Conservation (phyloP, 2,113 vertebrate genomes). For the Microcebus tavaratra region DNA sequence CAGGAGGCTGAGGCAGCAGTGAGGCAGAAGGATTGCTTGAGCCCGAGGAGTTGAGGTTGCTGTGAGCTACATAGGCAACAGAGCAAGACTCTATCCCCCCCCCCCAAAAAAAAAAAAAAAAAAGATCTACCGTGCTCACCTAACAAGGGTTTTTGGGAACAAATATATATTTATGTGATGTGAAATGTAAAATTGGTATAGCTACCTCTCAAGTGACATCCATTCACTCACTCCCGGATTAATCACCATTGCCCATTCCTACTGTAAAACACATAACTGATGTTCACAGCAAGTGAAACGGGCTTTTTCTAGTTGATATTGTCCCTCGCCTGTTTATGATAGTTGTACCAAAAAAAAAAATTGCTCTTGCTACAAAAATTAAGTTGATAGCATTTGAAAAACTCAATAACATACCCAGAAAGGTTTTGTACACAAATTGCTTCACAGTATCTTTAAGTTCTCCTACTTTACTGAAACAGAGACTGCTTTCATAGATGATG, state of each 20-base stretch:
- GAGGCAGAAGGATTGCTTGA: too few species aligned
- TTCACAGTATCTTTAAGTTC: background rate
- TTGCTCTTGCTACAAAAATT: conserved; percentile 43
- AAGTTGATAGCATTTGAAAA: background rate
- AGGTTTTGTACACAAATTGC: background rate
- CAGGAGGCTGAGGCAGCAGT: too few species aligned
- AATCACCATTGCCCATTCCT: background rate
- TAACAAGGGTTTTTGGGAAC: background rate
- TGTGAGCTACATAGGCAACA: too few species aligned
- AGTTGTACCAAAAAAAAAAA: background rate
- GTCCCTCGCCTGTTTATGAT: background rate
- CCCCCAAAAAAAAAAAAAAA: too few species aligned
- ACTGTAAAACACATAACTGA: background rate
- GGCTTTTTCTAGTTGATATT: background rate
- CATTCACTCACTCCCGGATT: background rate
- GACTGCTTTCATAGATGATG: background rate
- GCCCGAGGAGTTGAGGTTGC: too few species aligned
- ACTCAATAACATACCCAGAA: background rate
- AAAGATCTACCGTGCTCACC: background rate
- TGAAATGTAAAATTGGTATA: background rate
- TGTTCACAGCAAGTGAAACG: background rate
- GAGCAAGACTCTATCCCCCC: too few species aligned
- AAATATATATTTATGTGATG: background rate
- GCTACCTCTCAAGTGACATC: background rate
- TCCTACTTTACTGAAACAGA: background rate